These are phyloP conservation scores for Scomber colias DNA, from an alignment of 2,113 vertebrate species.

Conservation along the genomic window DNA sequence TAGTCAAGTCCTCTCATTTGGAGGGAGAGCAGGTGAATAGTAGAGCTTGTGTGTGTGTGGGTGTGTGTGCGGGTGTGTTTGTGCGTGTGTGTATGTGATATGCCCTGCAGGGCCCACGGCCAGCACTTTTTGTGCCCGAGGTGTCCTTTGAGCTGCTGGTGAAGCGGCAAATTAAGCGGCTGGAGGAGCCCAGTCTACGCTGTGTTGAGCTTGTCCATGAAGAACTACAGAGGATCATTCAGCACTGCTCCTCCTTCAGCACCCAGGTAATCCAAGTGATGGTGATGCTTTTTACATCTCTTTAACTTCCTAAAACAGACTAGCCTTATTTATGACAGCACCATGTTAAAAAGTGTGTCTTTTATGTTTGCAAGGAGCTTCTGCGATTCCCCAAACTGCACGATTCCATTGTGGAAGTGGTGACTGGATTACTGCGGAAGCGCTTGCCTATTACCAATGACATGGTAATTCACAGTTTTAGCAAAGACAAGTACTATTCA, in stretches of 20 bases:
- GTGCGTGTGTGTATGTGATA: slow-evolving; percentile 27
- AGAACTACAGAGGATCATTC: slow-evolving; percentile 88
- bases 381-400: slow-evolving; percentile 88
- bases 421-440: slow-evolving; percentile 87
- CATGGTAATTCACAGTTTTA: slow-evolving; percentile 80
- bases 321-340: slow-evolving; percentile 3
- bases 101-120: slow-evolving; percentile 83
- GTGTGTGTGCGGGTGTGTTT: slow-evolving; percentile 16
- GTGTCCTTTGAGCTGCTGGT: slow-evolving; percentile 88
- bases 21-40: slow-evolving; percentile 12
- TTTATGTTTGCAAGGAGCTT: slow-evolving; percentile 82
- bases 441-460: slow-evolving; percentile 88
- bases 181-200: slow-evolving; percentile 87
- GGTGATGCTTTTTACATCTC: slow-evolving; percentile 1
- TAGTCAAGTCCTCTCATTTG: slow-evolving; percentile 18
- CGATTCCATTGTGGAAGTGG: slow-evolving; percentile 89
- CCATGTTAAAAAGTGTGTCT: slow-evolving; percentile 6
- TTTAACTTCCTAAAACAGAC: not conserved
- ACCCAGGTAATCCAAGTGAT: slow-evolving; percentile 79
- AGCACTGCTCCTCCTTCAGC: slow-evolving; percentile 87
- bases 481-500: not conserved
- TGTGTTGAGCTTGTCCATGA: slow-evolving; percentile 89
- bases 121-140: slow-evolving; percentile 88
- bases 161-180: slow-evolving; percentile 88
- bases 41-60: not conserved